A percentile compares a stretch with the other conserved stretches of the same genome.
phyloP scores from a whole-genome alignment of 2,888 invertebrate genomes.

The Brenthis daphne region DNA sequence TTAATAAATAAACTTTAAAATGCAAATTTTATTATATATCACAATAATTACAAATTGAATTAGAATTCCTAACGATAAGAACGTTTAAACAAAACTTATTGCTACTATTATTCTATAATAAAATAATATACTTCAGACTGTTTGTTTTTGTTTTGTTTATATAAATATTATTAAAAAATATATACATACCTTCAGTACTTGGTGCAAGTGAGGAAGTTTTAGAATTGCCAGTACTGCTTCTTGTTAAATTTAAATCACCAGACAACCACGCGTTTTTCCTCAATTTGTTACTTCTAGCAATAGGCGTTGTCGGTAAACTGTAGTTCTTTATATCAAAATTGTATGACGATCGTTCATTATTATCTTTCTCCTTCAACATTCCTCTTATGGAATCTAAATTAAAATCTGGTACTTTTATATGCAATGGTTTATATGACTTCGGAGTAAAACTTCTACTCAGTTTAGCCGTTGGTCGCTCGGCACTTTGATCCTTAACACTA shows the following conservation, averaged over 20 bases:
- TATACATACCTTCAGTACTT: constrained; percentile 34
- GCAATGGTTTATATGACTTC: constrained; percentile 72
- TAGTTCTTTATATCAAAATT: constrained; percentile 76
- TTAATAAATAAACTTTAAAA: too few species aligned
- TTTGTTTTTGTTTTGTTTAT: neutral
- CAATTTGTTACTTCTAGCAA: constrained; percentile 79
- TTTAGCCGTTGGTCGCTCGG: constrained; percentile 58
- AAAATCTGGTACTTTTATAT: constrained; percentile 73
- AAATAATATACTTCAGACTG: too few species aligned
- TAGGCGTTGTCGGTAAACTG: constrained; percentile 77
- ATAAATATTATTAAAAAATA: neutral
- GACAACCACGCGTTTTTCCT: constrained; percentile 81
- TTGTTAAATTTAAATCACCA: constrained; percentile 58
- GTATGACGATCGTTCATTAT: constrained; percentile 61
- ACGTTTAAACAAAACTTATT: neutral
- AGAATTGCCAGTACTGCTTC: constrained; percentile 37
- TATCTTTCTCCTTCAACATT: constrained; percentile 58
- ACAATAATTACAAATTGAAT: neutral
- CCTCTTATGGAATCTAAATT: constrained; percentile 68
- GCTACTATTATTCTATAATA: too few species aligned
- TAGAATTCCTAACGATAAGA: neutral
- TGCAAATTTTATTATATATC: too few species aligned
- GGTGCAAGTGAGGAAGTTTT: constrained; percentile 26
- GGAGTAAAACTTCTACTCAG: constrained; percentile 75
- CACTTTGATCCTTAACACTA: constrained; percentile 52